Percentiles rank a stretch among this genome's conserved stretches.
phyloP scores from a whole-genome alignment of 2,797 vertebrate genomes.

The Diglossa cyanea region DNA sequence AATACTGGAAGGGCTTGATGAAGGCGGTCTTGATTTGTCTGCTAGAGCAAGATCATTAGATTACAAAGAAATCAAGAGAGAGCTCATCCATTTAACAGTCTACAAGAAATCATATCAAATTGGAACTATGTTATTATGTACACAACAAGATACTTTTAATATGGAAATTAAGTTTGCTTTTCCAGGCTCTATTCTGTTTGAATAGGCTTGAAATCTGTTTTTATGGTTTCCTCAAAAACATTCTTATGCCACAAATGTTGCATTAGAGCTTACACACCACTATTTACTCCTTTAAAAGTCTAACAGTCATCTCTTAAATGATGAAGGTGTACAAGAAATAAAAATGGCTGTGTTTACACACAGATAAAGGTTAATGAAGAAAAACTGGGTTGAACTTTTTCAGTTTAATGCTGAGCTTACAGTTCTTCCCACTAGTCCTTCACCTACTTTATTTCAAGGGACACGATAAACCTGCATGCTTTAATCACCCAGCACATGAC shows the following conservation, averaged over 20 bases:
- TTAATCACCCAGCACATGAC: background rate
- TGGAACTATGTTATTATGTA: background rate
- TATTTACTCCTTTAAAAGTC: background rate
- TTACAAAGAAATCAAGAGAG: background rate
- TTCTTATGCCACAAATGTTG: background rate
- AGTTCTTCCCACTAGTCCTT: background rate
- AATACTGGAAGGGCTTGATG: slow-evolving; percentile 77
- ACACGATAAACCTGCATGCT: background rate
- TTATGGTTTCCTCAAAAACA: background rate
- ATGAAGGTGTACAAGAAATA: background rate
- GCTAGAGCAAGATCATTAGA: slow-evolving; percentile 37
- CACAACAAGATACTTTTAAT: background rate
- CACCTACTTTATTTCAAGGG: background rate
- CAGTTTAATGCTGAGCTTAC: background rate
- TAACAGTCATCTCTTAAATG: background rate
- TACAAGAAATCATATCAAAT: background rate
- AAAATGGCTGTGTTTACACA: background rate
- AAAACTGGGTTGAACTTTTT: background rate
- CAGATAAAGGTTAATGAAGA: background rate
- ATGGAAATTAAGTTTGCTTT: background rate
- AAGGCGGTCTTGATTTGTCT: slow-evolving; percentile 75
- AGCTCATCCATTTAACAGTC: background rate
- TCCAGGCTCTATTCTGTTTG: background rate
- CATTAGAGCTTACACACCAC: background rate
- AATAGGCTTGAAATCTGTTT: background rate